phyloP scores from a whole-genome alignment of 35 echinoderm and acorn worm genomes.

The Strongylocentrotus purpuratus region DNA sequence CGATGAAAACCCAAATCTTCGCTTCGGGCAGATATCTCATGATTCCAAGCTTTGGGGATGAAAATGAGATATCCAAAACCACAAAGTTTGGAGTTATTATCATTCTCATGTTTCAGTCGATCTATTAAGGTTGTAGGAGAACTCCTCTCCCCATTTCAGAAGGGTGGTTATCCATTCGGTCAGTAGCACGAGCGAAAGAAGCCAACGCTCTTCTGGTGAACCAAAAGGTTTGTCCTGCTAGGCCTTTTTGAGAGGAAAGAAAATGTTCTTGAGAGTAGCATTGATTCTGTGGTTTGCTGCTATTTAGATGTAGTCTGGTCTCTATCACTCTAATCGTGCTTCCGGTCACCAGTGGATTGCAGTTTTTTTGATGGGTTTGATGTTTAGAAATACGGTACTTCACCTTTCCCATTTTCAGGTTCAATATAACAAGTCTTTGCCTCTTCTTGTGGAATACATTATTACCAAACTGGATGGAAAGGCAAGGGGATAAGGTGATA shows the following conservation, averaged over 20 bases:
- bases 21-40: neutral
- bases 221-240: neutral
- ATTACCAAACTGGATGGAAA: neutral
- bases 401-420: neutral
- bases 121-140: neutral
- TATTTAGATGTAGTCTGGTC: neutral
- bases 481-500: neutral
- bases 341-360: neutral
- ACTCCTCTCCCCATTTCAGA: neutral
- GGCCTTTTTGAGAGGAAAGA: neutral
- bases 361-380: neutral
- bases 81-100: constrained; percentile 13
- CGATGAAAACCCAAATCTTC: neutral
- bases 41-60: neutral
- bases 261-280: neutral
- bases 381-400: neutral
- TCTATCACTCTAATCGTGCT: neutral
- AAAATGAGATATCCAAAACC: neutral
- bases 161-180: neutral
- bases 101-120: neutral
- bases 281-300: neutral
- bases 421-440: neutral
- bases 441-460: neutral
- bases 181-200: neutral
- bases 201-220: neutral